These are phyloP conservation scores for Pocillopora damicornis DNA, from an alignment of 64 coral and sea anemone species.

Conservation along the genomic window DNA sequence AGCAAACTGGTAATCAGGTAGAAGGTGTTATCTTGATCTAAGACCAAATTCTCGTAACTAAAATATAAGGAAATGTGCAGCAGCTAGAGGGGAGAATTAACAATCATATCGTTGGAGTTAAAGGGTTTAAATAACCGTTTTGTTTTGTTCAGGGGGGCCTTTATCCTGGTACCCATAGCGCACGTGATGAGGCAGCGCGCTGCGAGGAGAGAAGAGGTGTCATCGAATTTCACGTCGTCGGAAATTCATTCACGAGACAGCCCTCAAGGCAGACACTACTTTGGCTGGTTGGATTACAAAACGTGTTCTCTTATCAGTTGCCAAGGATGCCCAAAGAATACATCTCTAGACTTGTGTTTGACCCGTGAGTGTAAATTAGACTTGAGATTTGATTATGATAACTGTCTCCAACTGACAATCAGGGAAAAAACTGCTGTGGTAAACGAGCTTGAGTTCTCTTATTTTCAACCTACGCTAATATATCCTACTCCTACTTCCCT, in stretches of 20 bases:
- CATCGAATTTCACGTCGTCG: slow-evolving; percentile 97
- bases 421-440: too few species aligned
- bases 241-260: slow-evolving; percentile 79
- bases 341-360: slow-evolving; percentile 95
- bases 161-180: slow-evolving; percentile 88
- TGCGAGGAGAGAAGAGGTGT: slow-evolving; percentile 96
- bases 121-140: neutral
- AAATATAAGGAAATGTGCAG: too few species aligned
- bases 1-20: too few species aligned
- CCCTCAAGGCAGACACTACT: slow-evolving; percentile 73
- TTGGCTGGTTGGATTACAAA: slow-evolving; percentile 94
- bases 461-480: too few species aligned
- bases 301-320: slow-evolving; percentile 96
- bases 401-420: too few species aligned
- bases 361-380: slow-evolving; percentile 70
- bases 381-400: neutral
- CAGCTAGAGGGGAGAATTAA: too few species aligned
- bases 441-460: too few species aligned
- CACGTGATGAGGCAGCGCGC: slow-evolving; percentile 89
- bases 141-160: slow-evolving; percentile 65
- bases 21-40: too few species aligned
- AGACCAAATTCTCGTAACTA: too few species aligned
- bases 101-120: neutral
- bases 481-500: too few species aligned
- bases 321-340: slow-evolving; percentile 99